Conservation (phyloP, 2,113 vertebrate genomes). For the Epinephelus cyanopodus region DNA sequence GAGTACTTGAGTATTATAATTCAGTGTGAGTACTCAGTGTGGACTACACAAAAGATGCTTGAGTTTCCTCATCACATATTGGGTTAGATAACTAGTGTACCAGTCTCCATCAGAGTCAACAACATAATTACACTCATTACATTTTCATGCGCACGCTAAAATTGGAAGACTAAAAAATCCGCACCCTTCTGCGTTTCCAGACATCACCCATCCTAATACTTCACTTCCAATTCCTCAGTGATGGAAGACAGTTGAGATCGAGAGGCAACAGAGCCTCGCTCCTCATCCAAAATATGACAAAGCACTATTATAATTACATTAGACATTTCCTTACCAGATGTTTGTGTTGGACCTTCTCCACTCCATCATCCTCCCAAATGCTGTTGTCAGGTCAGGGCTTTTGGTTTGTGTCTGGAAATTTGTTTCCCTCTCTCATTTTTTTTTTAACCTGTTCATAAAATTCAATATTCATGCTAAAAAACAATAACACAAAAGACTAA, state of each 20-base stretch:
- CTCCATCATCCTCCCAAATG: slow-evolving; percentile 20
- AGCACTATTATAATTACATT: slow-evolving; percentile 40
- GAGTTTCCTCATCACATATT: background rate
- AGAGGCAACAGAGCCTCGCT: background rate
- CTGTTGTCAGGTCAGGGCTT: background rate
- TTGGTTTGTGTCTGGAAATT: background rate
- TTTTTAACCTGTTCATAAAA: background rate
- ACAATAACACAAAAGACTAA: too few relatives aligned
- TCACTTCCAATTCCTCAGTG: background rate
- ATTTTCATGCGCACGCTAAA: background rate
- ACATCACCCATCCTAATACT: background rate
- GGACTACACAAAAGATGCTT: too few relatives aligned
- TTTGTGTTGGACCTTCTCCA: slow-evolving; percentile 29
- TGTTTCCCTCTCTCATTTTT: background rate
- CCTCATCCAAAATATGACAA: slow-evolving; percentile 24
- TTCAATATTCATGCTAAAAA: background rate
- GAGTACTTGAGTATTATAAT: too few relatives aligned
- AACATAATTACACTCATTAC: background rate
- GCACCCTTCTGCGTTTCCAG: background rate
- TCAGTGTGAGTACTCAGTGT: too few relatives aligned
- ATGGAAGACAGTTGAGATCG: background rate
- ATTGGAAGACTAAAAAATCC: background rate
- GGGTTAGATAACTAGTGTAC: too few relatives aligned
- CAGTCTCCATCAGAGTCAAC: background rate
- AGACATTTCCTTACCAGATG: slow-evolving; percentile 25